These are phyloP conservation scores for Ailurus styani DNA, from an alignment of 2,113 vertebrate genomes.

Conservation along the genomic window DNA sequence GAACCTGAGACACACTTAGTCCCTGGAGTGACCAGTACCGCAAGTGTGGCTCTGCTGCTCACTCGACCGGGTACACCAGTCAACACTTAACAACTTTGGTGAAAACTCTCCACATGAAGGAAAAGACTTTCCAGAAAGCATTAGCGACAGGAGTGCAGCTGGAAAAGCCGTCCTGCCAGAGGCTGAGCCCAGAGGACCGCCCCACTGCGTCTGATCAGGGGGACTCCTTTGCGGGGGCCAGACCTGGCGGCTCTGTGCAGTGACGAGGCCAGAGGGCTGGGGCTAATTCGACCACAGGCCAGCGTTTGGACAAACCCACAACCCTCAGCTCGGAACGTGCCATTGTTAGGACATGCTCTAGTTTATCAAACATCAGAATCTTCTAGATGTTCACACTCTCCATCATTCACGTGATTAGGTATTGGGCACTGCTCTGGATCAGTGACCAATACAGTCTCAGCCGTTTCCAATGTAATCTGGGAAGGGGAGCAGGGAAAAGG, in stretches of 20 bases:
- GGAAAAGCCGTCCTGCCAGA: not conserved
- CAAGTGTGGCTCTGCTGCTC: not conserved
- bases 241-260: not conserved
- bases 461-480: not conserved
- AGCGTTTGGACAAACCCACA: not conserved
- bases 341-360: not conserved
- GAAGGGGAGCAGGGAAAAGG: not conserved
- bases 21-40: not conserved
- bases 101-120: not conserved
- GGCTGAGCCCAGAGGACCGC: not conserved
- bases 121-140: not conserved
- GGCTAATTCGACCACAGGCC: not conserved
- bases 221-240: not conserved
- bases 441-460: not conserved
- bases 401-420: not conserved
- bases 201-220: not conserved
- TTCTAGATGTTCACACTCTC: not conserved
- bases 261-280: rapidly evolving
- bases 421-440: not conserved
- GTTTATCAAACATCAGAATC: not conserved
- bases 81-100: not conserved
- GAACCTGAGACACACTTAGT: not conserved
- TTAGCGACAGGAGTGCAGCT: not conserved
- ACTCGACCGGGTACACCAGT: not conserved
- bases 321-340: not conserved